Evolutionary conservation across 2,888 invertebrate genomes (phyloP).

Genomic region (Cetonia aurata): DNA sequence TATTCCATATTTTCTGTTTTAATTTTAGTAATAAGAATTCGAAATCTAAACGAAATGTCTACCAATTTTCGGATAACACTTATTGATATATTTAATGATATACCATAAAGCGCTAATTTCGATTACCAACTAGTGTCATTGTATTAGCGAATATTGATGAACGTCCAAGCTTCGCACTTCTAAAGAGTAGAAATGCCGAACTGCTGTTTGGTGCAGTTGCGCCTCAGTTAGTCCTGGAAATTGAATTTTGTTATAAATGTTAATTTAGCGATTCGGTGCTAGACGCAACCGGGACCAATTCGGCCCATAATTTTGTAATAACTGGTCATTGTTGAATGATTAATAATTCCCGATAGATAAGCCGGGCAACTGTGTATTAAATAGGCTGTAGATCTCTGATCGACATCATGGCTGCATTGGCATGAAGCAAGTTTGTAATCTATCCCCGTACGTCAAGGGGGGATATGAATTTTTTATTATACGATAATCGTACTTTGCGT

Average conservation of each 20-base stretch:
- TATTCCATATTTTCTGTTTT: too few relatives aligned
- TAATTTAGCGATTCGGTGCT: constrained; percentile 28
- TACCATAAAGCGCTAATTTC: constrained; percentile 10
- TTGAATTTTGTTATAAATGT: constrained; percentile 39
- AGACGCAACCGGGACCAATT: constrained; percentile 1
- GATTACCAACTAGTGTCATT: constrained; percentile 3
- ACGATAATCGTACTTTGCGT: too few relatives aligned
- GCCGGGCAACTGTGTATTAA: constrained; percentile 11
- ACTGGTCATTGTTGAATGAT: constrained; percentile 35
- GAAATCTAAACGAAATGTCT: too few relatives aligned
- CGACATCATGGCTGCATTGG: not conserved
- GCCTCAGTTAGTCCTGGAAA: constrained; percentile 12
- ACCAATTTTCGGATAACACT: too few relatives aligned
- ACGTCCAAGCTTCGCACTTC: not conserved
- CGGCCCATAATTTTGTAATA: constrained; percentile 34
- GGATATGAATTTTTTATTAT: not conserved
- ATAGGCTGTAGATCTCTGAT: constrained; percentile 18
- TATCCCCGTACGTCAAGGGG: constrained; percentile 2
- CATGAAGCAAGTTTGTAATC: constrained; percentile 6
- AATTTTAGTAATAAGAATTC: too few relatives aligned
- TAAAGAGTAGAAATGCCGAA: constrained; percentile 2
- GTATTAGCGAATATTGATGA: constrained; percentile 15
- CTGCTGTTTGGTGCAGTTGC: constrained; percentile 18
- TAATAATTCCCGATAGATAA: constrained; percentile 35
- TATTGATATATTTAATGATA: too few relatives aligned